Evolutionary conservation across 2,797 vertebrate species (phyloP).

Genomic region (Coregonus suidteri): DNA sequence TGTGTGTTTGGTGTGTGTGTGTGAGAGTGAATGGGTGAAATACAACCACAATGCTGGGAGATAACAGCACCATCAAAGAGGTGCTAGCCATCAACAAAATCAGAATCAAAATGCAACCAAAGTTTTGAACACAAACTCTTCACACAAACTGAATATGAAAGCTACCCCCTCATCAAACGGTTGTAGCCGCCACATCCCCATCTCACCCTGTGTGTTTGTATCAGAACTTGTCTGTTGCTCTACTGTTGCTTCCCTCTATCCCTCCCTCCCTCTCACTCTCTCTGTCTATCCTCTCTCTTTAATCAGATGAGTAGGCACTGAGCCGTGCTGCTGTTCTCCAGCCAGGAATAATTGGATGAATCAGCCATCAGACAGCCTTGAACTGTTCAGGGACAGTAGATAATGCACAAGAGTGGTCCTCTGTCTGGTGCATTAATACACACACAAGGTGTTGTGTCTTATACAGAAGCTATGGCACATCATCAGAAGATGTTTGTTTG

Average conservation of each 20-base stretch:
- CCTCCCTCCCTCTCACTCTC: not conserved
- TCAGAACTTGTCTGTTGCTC: no score
- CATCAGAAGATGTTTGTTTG: constrained; percentile 22
- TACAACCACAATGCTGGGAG: not conserved
- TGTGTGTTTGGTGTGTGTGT: not conserved
- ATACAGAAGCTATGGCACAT: constrained; percentile 12
- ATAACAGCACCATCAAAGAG: no score
- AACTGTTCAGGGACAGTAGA: not conserved
- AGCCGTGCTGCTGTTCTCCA: not conserved
- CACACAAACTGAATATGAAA: not conserved
- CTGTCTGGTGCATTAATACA: not conserved
- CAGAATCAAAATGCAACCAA: no score
- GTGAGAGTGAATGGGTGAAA: no score
- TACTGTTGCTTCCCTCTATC: not conserved
- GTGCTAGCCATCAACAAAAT: no score
- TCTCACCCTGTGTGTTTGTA: not conserved
- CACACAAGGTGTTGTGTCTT: constrained; percentile 16
- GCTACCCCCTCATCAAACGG: not conserved
- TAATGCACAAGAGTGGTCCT: constrained; percentile 14
- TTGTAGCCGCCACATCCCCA: not conserved
- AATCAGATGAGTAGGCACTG: not conserved
- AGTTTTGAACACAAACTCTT: not conserved
- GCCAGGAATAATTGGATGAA: constrained; percentile 25
- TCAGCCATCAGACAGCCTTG: constrained; percentile 4
- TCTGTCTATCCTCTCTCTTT: not conserved